Conservation (phyloP, 2,113 vertebrate genomes). For the Chauna torquata region DNA sequence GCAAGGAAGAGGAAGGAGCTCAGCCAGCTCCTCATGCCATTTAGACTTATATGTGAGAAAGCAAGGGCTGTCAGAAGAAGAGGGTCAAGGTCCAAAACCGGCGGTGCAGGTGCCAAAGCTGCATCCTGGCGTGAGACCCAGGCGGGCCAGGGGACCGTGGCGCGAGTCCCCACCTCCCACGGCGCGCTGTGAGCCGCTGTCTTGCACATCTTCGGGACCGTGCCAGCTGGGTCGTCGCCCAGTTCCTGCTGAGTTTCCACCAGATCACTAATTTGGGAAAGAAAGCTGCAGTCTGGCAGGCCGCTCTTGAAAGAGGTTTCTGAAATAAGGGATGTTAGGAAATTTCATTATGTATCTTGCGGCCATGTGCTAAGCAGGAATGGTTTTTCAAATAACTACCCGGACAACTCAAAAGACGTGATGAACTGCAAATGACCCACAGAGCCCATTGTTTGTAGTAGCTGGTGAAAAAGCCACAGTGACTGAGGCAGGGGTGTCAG, state of each 20-base stretch:
- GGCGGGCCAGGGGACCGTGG: fast-evolving
- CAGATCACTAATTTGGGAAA: slow-evolving; percentile 5
- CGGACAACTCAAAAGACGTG: not conserved
- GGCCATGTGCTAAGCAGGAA: not conserved
- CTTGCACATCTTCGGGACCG: fast-evolving
- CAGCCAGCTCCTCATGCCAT: not conserved
- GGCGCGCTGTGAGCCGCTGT: fast-evolving
- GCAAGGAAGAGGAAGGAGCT: not conserved
- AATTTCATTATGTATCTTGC: not conserved
- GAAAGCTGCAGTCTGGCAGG: not conserved
- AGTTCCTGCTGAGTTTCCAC: not conserved
- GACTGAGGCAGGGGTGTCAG: not conserved
- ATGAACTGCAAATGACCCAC: slow-evolving; percentile 26
- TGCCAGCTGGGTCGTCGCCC: not conserved
- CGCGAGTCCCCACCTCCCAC: not conserved
- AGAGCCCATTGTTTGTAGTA: not conserved
- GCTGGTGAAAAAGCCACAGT: not conserved
- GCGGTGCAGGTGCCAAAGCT: fast-evolving
- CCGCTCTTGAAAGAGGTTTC: not conserved
- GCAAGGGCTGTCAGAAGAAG: not conserved
- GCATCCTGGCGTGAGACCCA: not conserved
- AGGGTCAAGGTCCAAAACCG: not conserved
- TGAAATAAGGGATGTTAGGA: not conserved
- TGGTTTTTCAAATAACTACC: not conserved
- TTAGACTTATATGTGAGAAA: not conserved